These are phyloP conservation scores for Sternarchorhynchus goeldii DNA, from an alignment of 2,797 vertebrate species.

Conservation along the genomic window DNA sequence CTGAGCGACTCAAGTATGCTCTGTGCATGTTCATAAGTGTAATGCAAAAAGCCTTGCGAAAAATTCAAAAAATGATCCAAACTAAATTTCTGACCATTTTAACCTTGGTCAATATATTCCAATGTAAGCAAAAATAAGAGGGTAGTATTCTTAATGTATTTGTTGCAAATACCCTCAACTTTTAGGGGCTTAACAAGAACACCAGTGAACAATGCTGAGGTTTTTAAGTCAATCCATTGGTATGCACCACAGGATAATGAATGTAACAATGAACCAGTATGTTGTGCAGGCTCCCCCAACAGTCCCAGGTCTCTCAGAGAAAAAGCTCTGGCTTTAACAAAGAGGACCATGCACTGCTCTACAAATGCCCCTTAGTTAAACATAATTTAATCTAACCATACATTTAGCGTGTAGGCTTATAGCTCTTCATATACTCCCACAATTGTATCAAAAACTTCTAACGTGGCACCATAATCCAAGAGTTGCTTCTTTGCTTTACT, in stretches of 20 bases:
- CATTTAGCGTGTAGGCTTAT: no score
- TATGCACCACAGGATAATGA: not conserved
- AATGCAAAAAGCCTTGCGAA: not conserved
- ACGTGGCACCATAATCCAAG: no score
- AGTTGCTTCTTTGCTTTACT: no score
- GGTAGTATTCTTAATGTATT: not conserved
- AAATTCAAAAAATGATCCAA: not conserved
- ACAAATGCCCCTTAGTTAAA: not conserved
- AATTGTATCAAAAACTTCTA: no score
- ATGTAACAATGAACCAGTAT: not conserved
- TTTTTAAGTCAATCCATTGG: slow-evolving; percentile 2
- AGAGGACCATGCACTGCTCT: not conserved
- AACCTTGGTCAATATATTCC: not conserved
- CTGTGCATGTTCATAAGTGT: not conserved
- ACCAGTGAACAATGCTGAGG: not conserved
- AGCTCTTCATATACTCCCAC: no score
- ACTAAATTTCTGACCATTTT: not conserved
- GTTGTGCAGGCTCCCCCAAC: slow-evolving; percentile 16
- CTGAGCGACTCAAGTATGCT: not conserved
- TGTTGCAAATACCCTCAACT: not conserved
- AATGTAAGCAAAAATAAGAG: not conserved
- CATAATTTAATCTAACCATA: not conserved
- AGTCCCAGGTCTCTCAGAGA: not conserved
- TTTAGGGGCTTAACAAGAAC: not conserved
- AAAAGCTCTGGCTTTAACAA: not conserved